Base-by-base conservation (phyloP, 1,140 invertebrate species). In the Ctenoplectra terminalis region DNA sequence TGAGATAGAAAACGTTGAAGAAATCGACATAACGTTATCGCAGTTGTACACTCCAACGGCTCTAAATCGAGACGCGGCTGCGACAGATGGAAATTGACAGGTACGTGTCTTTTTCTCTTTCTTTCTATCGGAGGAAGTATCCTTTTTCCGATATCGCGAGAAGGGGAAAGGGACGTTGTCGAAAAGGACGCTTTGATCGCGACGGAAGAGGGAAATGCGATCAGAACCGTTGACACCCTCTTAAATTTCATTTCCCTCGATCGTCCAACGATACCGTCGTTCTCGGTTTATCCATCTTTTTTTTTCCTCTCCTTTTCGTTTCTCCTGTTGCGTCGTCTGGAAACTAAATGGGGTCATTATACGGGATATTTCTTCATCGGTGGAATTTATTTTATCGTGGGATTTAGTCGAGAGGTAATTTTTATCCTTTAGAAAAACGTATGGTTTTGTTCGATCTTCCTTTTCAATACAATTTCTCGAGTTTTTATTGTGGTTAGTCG, bases 1-100 rank as follows among this genome's bases (percentile, higher is more conserved):
- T 23, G 52, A 67, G 70, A 64, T 70, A 66, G 61, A 86, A 86
- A 82, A 86, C 69, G 67, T 74, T 29, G 69, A 70, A 34, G 69
- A 66, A 78, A 86, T 86, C 80, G 69, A 82, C 73, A 64, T 76
- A 83, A 86, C 56, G 69, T 79, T 83, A 73, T 82, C 84, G 67
- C 63, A 43, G 46, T 50, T 56, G 66, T 67, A 73, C 84, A 69
- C 74, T 82, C 69, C 79, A 86, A 61, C 63, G 69, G 37, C 48
- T 48, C 69, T 64, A 74, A 86, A 63, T 82, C 60, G 67, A 56
- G 56, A 74, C 75, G 37, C 50, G n/a, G 23, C 54, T 31, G 46
- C 72, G 72, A 72, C 56, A 75, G 72, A 75, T 74, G 61, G 79
- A 81, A 81, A 75, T 77, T 58, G 73, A 72, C 67, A 52, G 29